These are phyloP conservation scores for Catharus ustulatus DNA, from an alignment of 2,797 vertebrate genomes.

Conservation along the genomic window DNA sequence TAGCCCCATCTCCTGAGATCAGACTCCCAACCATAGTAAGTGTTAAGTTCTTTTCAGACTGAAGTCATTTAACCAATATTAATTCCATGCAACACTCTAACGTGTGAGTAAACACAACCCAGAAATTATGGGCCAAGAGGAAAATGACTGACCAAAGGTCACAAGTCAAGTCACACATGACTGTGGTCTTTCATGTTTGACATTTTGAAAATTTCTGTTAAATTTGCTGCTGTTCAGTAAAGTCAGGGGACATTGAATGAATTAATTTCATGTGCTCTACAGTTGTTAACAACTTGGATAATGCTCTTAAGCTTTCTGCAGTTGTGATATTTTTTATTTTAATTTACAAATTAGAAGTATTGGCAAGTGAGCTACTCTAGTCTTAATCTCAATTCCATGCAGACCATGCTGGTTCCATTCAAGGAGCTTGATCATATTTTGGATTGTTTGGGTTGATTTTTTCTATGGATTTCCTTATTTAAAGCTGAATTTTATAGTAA, in stretches of 20 bases:
- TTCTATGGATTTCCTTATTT: background rate
- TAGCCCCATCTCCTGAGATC: background rate
- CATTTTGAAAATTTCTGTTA: background rate
- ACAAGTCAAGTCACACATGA: background rate
- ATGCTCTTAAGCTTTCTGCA: background rate
- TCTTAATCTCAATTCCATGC: background rate
- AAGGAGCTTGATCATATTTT: background rate
- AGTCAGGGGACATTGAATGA: background rate
- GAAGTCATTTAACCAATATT: background rate
- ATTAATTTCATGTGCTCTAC: background rate
- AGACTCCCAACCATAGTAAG: background rate
- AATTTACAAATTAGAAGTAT: background rate
- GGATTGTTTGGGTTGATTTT: background rate
- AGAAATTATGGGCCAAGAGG: background rate
- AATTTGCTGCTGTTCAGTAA: background rate
- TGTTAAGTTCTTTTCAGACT: background rate
- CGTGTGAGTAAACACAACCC: background rate
- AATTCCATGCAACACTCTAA: background rate
- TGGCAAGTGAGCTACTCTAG: background rate
- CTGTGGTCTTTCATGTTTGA: background rate
- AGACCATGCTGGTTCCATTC: background rate
- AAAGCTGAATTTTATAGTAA: background rate
- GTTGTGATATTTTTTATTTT: background rate
- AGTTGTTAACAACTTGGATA: background rate
- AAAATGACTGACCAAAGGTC: background rate